Evolutionary conservation across 2,113 vertebrate species (phyloP).

Genomic region (Psittacula cyanocephala): DNA sequence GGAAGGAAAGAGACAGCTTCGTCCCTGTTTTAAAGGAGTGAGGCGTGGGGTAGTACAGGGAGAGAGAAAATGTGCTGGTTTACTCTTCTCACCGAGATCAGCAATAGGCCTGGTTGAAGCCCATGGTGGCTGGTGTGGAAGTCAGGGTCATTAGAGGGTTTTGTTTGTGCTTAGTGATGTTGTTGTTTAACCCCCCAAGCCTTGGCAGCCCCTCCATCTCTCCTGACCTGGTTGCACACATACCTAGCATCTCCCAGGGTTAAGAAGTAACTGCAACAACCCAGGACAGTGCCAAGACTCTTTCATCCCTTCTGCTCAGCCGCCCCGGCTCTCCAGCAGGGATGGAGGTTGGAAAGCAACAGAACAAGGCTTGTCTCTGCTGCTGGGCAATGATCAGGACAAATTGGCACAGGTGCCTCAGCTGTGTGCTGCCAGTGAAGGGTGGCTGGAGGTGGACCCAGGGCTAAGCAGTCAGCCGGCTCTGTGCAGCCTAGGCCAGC

Average conservation of each 20-base stretch:
- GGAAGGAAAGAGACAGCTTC: neutral
- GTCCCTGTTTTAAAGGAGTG: neutral
- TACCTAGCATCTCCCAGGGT: neutral
- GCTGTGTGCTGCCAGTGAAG: neutral
- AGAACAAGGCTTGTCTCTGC: neutral
- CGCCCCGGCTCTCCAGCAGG: neutral
- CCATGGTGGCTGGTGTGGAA: neutral
- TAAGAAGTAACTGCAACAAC: neutral
- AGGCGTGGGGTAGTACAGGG: neutral
- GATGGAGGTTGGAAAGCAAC: neutral
- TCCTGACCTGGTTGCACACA: neutral
- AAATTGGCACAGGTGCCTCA: fast-evolving
- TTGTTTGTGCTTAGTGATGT: neutral
- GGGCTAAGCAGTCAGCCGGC: neutral
- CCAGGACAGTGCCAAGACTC: neutral
- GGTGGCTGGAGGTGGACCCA: fast-evolving
- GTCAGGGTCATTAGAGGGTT: neutral
- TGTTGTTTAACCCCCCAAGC: neutral
- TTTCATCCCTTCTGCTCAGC: neutral
- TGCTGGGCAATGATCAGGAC: neutral
- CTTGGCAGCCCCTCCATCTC: neutral
- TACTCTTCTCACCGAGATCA: neutral
- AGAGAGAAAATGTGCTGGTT: neutral
- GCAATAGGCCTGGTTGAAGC: neutral
- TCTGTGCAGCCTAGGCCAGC: neutral